Conservation (phyloP, 2,888 invertebrate species). For the Eledone cirrhosa region DNA sequence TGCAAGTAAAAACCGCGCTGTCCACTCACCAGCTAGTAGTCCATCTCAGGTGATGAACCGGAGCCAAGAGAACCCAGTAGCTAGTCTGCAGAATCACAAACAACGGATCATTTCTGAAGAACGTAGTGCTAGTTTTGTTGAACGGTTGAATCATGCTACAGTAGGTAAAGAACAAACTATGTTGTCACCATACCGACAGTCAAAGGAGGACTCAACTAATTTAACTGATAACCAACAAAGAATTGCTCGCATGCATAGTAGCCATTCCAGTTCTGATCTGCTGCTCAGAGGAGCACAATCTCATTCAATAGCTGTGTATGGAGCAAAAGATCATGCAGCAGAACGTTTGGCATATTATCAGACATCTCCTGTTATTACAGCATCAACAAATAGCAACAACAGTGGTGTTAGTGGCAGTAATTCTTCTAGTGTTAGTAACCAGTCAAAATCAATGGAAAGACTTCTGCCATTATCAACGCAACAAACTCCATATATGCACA, state of each 20-base stretch:
- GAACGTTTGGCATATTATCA: slow-evolving; percentile 18
- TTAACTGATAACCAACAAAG: slow-evolving; percentile 12
- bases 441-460: slow-evolving; percentile 18
- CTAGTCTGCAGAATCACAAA: slow-evolving; percentile 11
- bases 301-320: slow-evolving; percentile 16
- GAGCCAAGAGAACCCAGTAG: slow-evolving; percentile 7
- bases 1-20: slow-evolving; percentile 4
- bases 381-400: neutral
- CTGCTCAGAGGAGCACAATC: slow-evolving; percentile 10
- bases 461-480: neutral
- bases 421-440: neutral
- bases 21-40: slow-evolving; percentile 24
- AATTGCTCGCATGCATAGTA: slow-evolving; percentile 4
- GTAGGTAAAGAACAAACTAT: slow-evolving; percentile 1
- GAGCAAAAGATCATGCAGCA: slow-evolving; percentile 8
- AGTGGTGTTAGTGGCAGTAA: neutral
- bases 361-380: neutral
- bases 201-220: neutral
- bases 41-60: slow-evolving; percentile 14
- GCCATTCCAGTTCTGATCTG: neutral
- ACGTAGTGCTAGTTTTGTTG: slow-evolving; percentile 10
- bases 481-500: slow-evolving; percentile 15
- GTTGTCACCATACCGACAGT: neutral
- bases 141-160: slow-evolving; percentile 8
- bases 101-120: neutral